Base-by-base conservation (phyloP, 1,140 invertebrate genomes). In the Agrilus planipennis region DNA sequence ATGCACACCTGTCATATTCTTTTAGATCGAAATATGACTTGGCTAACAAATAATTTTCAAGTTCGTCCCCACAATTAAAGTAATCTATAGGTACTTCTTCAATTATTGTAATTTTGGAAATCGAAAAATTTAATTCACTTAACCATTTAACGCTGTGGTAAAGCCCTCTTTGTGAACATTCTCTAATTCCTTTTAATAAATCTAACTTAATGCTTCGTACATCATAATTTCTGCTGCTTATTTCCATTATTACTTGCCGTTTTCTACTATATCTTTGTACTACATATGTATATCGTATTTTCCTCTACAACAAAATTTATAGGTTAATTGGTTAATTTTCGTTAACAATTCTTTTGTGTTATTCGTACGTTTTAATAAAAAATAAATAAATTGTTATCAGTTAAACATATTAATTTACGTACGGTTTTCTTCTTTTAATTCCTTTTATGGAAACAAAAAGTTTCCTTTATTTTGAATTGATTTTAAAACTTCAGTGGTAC, bases 11-110 rank as follows among this genome's bases (percentile, higher is more conserved):
- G 50, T 91, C 85, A 63, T 91, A 96, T 63, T 96, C 91, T 53
- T 88, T 83, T 11, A 84, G 67, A 65, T 95, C 89, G 62, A 93
- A 95, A 57, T 90, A 92, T 50, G 79, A 82, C 62, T 89, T 91
- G 0, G 88, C 84, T 40, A 93, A 57, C 18, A 75, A 70, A 56
- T 89, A 94, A 6, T 70, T 64, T 53, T 86, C 80, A 35, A 75
- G 73, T 55, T 87, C 76, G 48, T 73, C 62, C 10, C 69, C 62
- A 27, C 53, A 52, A 43, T 73, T 62, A 3, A 62, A 53, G 14
- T 59, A 51, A 19, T 55, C 39, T 29, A 61, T 60, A 25, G 59
- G 55, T 4, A 52, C 18, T 30, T 73, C 61, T 36, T 57, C 55
- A 29, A 62, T 52, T 41, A 79, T 53, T 54, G 76, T 72, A 11